Evolutionary conservation across 2,797 vertebrate genomes (phyloP), one percentile per base, ranked within the genome.

Genomic region (Taenioides sp.): DNA sequence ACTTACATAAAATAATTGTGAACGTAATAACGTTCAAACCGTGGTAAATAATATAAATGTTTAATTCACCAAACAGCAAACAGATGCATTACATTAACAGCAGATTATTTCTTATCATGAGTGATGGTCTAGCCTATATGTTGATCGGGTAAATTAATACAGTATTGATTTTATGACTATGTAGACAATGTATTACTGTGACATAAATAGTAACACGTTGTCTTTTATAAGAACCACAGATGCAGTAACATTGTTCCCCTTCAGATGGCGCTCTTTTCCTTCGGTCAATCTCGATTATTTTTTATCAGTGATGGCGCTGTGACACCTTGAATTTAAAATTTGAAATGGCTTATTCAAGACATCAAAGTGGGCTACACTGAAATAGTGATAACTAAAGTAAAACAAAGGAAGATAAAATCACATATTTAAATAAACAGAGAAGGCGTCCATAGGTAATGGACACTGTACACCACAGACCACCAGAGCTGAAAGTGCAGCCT

Each of bases 181-280:
- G 6, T 7, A 34, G 40, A 3, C 40, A 40, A 40, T 43, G 11
- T 43, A 16, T 47, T 16, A 17, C 16, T 47, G 12, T 16, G 2
- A 47, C 43, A 17, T 2, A 43, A 43, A 14, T 16, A 16, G 43
- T 47, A 47, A 47, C 16, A 47, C 43, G 14, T 16, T 14, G 40
- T 47, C 43, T 16, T 16, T 16, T 47, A 4, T 47, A 47, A 47
- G 43, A 47, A 47, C 3, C 12, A 47, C 2, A 47, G 14, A 16
- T 47, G 43, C 14, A 47, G 4, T 47, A 17, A 4, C 3, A 47
- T 17, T 47, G 12, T 47, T 47, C 14, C 14, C 86, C 92, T 88
- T 70, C 74, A 89, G 92, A 81, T 90, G 90, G 89, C 90, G 88
- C 89, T 88, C 43, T 89, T 86, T 80, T 25, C 75, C 74, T 77